Conservation (phyloP, 1,140 invertebrate genomes). For the Pygmarrhopalites habei region DNA sequence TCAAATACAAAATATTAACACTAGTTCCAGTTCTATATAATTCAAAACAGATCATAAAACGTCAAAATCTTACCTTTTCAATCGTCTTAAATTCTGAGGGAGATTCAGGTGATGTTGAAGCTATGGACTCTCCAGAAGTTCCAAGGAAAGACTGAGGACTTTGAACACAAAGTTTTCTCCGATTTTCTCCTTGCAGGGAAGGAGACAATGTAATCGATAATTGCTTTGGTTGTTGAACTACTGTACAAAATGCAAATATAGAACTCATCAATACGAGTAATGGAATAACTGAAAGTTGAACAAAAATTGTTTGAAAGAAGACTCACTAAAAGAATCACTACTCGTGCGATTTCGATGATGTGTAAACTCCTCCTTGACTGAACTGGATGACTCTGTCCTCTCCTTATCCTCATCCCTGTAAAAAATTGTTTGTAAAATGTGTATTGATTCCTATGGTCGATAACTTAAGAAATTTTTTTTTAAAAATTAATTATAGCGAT, state of each 20-base stretch:
- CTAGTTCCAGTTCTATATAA: too few species aligned
- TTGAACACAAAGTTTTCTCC: constrained; percentile 1
- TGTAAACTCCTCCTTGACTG: constrained; percentile 13
- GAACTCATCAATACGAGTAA: too few species aligned
- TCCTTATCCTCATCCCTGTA: constrained; percentile 20
- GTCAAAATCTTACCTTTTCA: not conserved
- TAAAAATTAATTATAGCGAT: too few species aligned
- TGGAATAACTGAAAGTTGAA: too few species aligned
- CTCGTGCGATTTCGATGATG: constrained; percentile 12
- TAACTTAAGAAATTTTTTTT: too few species aligned
- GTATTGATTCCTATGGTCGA: too few species aligned
- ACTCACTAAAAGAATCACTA: constrained; percentile 14
- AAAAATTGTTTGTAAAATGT: too few species aligned
- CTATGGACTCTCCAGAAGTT: constrained; percentile 21
- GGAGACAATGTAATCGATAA: constrained; percentile 18
- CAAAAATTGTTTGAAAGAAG: too few species aligned
- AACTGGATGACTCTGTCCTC: constrained; percentile 10
- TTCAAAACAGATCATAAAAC: too few species aligned
- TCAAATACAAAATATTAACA: too few species aligned
- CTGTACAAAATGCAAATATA: not conserved
- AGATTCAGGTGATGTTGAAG: constrained; percentile 23
- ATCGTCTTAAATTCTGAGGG: constrained; percentile 11
- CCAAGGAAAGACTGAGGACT: not conserved
- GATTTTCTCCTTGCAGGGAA: constrained; percentile 11
- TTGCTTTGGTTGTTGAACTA: constrained; percentile 7